Base-by-base conservation (phyloP, 2,113 vertebrate species). In the Clarias gariepinus region DNA sequence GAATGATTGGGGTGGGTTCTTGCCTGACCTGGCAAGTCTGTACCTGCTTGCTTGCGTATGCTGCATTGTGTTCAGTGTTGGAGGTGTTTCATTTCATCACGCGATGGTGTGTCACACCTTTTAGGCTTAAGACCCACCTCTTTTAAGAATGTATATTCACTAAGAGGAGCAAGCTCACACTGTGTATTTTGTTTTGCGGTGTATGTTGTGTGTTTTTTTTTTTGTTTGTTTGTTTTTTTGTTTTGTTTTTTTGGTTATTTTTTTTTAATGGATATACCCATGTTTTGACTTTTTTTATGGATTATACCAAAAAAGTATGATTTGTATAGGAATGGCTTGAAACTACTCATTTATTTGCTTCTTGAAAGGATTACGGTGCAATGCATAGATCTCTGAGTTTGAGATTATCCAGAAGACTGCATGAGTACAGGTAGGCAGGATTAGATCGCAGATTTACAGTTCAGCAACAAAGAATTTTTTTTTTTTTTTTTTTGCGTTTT, bases 361-460 rank as follows among this genome's bases (percentile, higher is more conserved):
- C 36, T 58, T 3, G 30, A 63, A 88, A 88, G 90, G 88, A 87
- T 93, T 93, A 92, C 92, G 90, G 1, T 86, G 93, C 89, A 82
- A 93, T 95, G 82, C 88, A 90, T 86, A 92, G 95, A 87, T 94
- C 94, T 82, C 91, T 94, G 85, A 94, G 91, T 89, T 94, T 95
- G n/a, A 92, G 94, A 79, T 91, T 94, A 80, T 93, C 95, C 25
- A 93, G 90, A 89, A 86, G 92, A 83, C 76, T 92, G 4, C 81
- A 92, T 87, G 3, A 89, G 0, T 85, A 85, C 87, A 93, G 95
- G 95, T 96, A 92, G 91, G 92, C 8, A 18, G 21, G 69, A 47
- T 58, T 15, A 58, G 1, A 69, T 18, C 3, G 55, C 52, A 18
- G 3, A 47, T 47, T 47, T 63, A 63, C 21, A 63, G 60, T 23